Conservation (phyloP, 2,797 vertebrate species). For the Circus cinereus region DNA sequence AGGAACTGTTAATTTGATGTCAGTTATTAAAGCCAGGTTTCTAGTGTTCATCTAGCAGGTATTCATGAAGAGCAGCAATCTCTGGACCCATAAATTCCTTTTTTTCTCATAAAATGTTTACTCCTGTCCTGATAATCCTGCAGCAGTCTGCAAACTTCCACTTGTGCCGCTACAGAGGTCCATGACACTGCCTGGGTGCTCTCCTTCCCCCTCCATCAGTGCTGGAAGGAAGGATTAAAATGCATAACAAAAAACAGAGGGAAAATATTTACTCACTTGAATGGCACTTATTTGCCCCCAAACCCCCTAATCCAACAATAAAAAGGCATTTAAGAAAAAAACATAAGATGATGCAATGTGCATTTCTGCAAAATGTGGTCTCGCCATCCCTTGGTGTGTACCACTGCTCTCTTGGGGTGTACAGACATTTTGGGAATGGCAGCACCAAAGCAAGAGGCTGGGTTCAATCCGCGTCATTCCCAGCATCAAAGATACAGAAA, state of each 20-base stretch:
- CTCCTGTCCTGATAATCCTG: neutral
- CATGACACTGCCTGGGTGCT: accelerated
- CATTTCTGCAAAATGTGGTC: neutral
- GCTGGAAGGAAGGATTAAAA: neutral
- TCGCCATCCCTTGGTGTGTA: no score
- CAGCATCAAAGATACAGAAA: neutral
- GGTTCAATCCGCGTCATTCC: neutral
- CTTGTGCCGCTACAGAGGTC: neutral
- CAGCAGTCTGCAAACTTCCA: neutral
- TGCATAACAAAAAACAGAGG: accelerated
- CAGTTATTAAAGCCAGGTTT: neutral
- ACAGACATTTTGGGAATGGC: neutral
- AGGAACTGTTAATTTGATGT: neutral
- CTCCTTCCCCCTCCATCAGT: neutral
- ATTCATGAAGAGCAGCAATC: neutral
- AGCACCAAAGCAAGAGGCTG: neutral
- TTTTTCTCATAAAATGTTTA: accelerated
- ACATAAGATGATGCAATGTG: accelerated
- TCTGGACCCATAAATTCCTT: neutral
- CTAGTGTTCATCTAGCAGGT: neutral
- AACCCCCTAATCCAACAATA: neutral
- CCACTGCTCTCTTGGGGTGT: neutral
- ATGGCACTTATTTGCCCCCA: accelerated
- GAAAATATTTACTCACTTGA: neutral
- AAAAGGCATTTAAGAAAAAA: neutral